Evolutionary conservation across 1,140 invertebrate genomes (phyloP), one percentile per base, ranked within the genome.

Genomic region (Druon quercuslanigerum): DNA sequence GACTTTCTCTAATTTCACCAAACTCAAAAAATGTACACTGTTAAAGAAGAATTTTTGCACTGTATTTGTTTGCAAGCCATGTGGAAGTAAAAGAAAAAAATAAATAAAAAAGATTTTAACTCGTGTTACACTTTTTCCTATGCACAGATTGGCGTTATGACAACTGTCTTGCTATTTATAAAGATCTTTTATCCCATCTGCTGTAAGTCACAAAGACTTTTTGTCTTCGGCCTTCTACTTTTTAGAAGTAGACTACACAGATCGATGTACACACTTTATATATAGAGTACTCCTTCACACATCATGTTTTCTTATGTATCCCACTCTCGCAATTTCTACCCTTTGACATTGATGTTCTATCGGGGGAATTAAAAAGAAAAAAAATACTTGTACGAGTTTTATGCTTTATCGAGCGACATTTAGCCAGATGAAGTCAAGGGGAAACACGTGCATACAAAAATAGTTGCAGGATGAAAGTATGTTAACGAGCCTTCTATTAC

Each of bases 401-500:
- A 9, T 25, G 13, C 13, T 57, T 25, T 57, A 57, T 57, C 56
- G 56, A 57, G 56, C 19, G 56, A 57, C 7, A 9, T 46, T 57
- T 57, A 13, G 19, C n/a, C 56, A 57, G 56, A 57, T 57, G 56
- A 57, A 57, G 54, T 56, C 54, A 56, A 57, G 56, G 19, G 54
- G 56, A 57, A 57, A 57, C 56, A 57, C 4, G 56, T 57, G 56
- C 56, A 57, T 57, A 57, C 19, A 57, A 57, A 57, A 57, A 33
- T 57, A 57, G 56, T 25, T 57, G 56, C 56, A 25, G 56, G 56
- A 57, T 7, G 19, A 57, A 57, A 57, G 56, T 57, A 57, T 57
- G 56, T 57, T 57, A 57, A 57, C 19, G 56, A 57, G 56, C 13
- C 56, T 57, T 57, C 56, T 57, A 57, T 57, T 57, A 57, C 56